Percentiles rank a stretch among this genome's conserved stretches.
Conservation (phyloP, 2,797 vertebrate genomes). For the Fringilla coelebs region DNA sequence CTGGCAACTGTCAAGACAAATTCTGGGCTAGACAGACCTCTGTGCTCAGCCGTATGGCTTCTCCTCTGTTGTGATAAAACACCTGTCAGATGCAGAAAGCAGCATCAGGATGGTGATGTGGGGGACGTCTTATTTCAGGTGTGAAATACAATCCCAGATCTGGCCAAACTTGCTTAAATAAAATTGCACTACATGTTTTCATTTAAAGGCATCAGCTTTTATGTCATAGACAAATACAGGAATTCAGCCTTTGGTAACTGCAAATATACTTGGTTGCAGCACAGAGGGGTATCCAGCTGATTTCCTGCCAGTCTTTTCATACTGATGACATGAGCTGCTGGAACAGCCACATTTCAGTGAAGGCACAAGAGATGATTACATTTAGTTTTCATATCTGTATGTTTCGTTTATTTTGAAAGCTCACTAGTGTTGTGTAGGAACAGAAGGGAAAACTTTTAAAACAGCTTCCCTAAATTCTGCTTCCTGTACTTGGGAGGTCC, state of each 20-base stretch:
- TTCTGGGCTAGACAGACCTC: neutral
- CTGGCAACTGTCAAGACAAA: constrained; percentile 14
- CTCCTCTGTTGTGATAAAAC: neutral
- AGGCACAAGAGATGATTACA: neutral
- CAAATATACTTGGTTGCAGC: neutral
- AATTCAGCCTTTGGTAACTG: neutral
- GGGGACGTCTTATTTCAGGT: neutral
- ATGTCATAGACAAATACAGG: neutral
- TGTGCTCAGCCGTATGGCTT: neutral
- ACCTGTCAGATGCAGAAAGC: neutral
- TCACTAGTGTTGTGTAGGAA: neutral
- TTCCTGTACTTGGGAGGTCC: neutral
- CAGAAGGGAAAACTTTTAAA: neutral
- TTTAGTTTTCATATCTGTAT: neutral
- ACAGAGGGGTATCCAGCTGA: neutral
- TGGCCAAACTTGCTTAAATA: neutral
- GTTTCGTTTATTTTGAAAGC: neutral
- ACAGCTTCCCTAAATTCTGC: neutral
- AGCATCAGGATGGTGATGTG: neutral
- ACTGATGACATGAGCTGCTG: neutral
- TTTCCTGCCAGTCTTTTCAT: neutral
- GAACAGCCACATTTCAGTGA: neutral
- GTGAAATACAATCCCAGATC: neutral
- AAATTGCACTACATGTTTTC: neutral
- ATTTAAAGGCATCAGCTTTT: neutral